phyloP scores from a whole-genome alignment of 2,888 invertebrate species.

The Noctua comes region DNA sequence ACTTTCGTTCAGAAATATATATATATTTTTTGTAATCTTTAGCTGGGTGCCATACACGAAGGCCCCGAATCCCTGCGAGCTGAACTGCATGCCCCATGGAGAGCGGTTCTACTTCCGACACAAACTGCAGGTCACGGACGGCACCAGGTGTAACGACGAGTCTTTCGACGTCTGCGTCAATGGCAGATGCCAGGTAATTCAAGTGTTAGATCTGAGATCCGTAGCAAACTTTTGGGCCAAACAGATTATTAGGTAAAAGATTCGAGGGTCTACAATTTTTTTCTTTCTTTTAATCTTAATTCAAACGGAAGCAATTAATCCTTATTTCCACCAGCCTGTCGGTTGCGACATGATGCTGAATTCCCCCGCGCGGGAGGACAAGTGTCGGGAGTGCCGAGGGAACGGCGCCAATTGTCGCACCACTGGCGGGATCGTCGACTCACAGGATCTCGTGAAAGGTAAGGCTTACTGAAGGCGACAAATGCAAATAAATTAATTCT shows the following conservation, averaged over 20 bases:
- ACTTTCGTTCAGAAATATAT: background rate
- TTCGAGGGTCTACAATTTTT: background rate
- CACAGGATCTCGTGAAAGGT: constrained; percentile 94
- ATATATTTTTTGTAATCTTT: constrained; percentile 34
- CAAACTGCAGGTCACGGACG: constrained; percentile 94
- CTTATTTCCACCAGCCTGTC: constrained; percentile 91
- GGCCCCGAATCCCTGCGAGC: constrained; percentile 97
- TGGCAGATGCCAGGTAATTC: constrained; percentile 95
- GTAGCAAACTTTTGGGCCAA: background rate
- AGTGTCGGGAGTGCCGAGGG: constrained; percentile 97
- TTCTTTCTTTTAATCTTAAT: background rate
- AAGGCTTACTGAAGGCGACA: constrained; percentile 46
- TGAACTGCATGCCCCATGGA: constrained; percentile 98
- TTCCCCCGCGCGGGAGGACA: constrained; percentile 96
- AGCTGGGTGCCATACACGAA: constrained; percentile 97
- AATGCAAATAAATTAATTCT: background rate
- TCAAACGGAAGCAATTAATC: background rate
- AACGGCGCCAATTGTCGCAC: constrained; percentile 97
- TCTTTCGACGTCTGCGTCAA: constrained; percentile 98
- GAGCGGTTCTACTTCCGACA: constrained; percentile 98
- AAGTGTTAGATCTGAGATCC: background rate
- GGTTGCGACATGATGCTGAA: constrained; percentile 99
- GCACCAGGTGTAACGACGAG: constrained; percentile 95
- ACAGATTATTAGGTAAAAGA: background rate
- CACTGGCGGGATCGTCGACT: constrained; percentile 92